These are phyloP conservation scores for Lasioglossum pauxillum DNA, from an alignment of 2,888 invertebrate species.

Conservation along the genomic window DNA sequence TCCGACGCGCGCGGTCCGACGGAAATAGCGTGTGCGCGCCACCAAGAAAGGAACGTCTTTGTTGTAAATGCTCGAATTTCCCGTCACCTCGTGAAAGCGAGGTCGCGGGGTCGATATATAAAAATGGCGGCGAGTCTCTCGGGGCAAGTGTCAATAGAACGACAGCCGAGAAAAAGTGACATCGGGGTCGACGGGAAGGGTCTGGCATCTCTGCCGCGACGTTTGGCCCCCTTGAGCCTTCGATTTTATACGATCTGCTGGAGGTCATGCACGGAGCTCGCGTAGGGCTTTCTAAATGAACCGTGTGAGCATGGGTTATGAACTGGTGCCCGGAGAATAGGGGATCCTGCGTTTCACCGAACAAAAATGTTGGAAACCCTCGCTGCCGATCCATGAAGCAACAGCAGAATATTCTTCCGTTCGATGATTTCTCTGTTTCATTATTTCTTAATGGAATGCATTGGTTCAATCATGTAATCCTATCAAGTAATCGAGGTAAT, in stretches of 20 bases:
- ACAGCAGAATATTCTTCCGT: background rate
- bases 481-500: background rate
- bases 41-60: conserved; percentile 16
- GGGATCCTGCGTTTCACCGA: background rate
- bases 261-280: background rate
- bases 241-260: conserved; percentile 12
- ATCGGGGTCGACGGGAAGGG: conserved; percentile 3
- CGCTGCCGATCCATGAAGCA: background rate
- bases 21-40: conserved; percentile 10
- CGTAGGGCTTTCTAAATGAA: conserved; percentile 1
- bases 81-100: background rate
- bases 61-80: conserved; percentile 40
- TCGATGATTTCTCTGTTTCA: background rate
- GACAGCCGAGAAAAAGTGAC: conserved; percentile 13
- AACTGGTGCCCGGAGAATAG: background rate
- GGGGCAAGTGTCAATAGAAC: conserved; percentile 20
- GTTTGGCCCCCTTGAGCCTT: background rate
- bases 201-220: background rate
- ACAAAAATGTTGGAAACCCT: background rate
- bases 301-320: conserved; percentile 3
- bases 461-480: background rate
- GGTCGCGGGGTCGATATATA: background rate
- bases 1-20: background rate
- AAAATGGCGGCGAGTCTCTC: conserved; percentile 1
- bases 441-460: background rate